Evolutionary conservation across 2,888 invertebrate genomes (phyloP), one percentile per base, ranked within the genome.

Genomic region (Byasa hedistus): DNA sequence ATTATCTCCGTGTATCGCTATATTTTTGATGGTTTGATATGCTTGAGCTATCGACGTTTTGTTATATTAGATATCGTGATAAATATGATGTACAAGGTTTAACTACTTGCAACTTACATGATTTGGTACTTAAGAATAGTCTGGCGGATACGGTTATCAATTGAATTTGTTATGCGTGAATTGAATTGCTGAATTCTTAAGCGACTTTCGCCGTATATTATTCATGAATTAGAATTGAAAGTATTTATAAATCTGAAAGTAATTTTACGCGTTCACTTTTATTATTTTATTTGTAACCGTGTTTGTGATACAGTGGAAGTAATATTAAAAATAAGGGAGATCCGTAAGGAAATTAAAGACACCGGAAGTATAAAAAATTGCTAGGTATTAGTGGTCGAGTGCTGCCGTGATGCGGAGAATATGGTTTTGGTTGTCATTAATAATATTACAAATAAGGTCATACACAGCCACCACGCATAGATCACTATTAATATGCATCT

Each of bases 161-260:
- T 63, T 44, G 19, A 57, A 63, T 63, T 57, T 63, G 24, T 21
- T 63, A 63, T 48, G 63, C 63, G 57, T 57, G 63, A 57, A 51
- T 44, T 24, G 36, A 61, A 61, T 54, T 21, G 61, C 17, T 24
- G n/a, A 57, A 27, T 19, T 27, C 19, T 52, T 39, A 62, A 36
- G 63, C 44, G 24, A 63, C 63, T 63, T 63, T 57, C 57, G 48
- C 63, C 56, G 7, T 24, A 57, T 63, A 21, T 57, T 48, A 63
- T 22, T 48, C 48, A 17, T 24, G 27, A 57, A 57, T 56, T 56
- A 48, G 44, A 62, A 39, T 56, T 19, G 44, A 56, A 62, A 62
- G 62, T 24, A 24, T 24, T 24, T 17, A 10, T n/a, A 12, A 39
- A 39, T 10, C 7, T 12, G 32, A 44, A 44, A 17, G 44, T 44